Base-by-base conservation (phyloP, 2,888 invertebrate species). In the Linyphia triangularis region DNA sequence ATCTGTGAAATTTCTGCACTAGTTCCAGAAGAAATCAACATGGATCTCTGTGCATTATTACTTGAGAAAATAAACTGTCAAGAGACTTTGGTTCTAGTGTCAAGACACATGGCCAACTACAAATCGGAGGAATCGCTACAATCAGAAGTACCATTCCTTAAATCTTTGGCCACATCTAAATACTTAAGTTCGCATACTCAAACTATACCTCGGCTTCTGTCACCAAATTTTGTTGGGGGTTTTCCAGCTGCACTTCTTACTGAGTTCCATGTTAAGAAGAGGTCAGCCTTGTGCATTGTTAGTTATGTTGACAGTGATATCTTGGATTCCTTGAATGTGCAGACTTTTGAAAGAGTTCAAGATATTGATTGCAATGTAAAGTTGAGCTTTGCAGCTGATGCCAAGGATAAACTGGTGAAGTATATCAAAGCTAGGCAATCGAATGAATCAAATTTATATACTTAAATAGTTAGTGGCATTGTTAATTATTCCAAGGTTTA, bases 181-280 rank as follows among this genome's bases (percentile, higher is more conserved):
- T 85, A 43, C 22, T 6, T 7, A 2, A 5, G n/a, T 0, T 9
- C 10, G n/a, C 24, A 24, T 30, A 37, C n/a, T 30, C 61, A 26
- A 2, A 37, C 19, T 13, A 72, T 85, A 22, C 72, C 63, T 19
- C 24, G 37, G 24, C 26, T 85, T 19, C 10, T 30, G 6, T 9
- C 85, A 22, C 85, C 85, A 7, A 85, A 85, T 73, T 79, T 85
- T 70, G 13, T 85, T 10, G 24, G 63, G 0, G 37, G 57, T 61
- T 65, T 85, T 30, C 33, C 78, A 6, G 85, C 79, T n/a, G 79
- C 85, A 9, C 30, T 85, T 1, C 30, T 85, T 13, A 22, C 72
- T 13, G 33, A 65, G 16, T 79, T 51, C 51, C 79, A 72, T 33
- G 13, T 85, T 1, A 72, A 16, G 13, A 73, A 79, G 7, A 67